Base-by-base conservation (phyloP, 2,888 invertebrate species). In the Ligdia adustata region DNA sequence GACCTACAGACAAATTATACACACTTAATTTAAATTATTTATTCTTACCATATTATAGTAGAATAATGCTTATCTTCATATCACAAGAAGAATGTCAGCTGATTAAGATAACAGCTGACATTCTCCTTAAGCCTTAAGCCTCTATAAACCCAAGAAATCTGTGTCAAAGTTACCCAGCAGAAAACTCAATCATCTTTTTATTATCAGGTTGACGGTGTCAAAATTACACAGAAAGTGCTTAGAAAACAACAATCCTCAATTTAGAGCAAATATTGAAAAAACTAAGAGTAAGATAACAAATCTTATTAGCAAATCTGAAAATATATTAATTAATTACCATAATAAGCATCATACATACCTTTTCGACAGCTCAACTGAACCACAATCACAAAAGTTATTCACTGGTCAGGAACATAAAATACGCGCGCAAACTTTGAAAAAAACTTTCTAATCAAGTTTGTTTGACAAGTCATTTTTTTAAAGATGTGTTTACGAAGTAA, bases 131-230 rank as follows among this genome's bases (percentile, higher is more conserved):
- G 9, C 9, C 16, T 7, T 31, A 14, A 7, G 14, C 13, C 13
- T 29, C 13, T 14, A 29, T 29, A 31, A 31, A 31, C 31, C 2
- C 16, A 15, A 31, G 27, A 28, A 28, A 28, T 12, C 27, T 16
- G 15, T 31, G 31, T 9, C 31, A 31, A 31, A 14, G 31, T 16
- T 31, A 31, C 31, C 31, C 31, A 31, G 14, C 29, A 29, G 15
- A 29, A 29, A 29, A 14, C 7, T 14, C 15, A 2, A 4, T 9
- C 16, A 31, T 16, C 14, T 14, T 14, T 16, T 16, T 9, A 14
- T 14, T 29, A 31, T 14, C 14, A 16, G 31, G 31, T 31, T 31
- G 31, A 31, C 15, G 5, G 16, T 9, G 15, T 31, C 31, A 31
- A 31, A 31, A 16, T 16, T 31, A 31, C 31, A 14, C 31, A 31